These are phyloP conservation scores for Bombyx huttoni DNA, from an alignment of 2,888 invertebrate genomes.

Conservation along the genomic window DNA sequence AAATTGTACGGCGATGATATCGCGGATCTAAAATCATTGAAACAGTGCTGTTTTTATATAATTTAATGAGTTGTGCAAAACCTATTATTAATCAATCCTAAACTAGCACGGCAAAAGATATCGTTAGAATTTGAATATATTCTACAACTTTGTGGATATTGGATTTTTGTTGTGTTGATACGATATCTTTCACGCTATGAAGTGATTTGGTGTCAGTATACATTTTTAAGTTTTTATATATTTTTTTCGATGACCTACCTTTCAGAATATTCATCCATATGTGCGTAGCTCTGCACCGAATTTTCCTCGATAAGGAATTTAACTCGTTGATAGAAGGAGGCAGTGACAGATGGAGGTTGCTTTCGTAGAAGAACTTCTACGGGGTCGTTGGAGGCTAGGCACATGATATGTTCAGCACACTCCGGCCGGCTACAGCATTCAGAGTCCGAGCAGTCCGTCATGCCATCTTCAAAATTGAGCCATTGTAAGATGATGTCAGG, in stretches of 20 bases:
- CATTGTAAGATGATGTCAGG: slow-evolving; percentile 32
- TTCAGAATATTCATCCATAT: slow-evolving; percentile 97
- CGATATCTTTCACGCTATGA: slow-evolving; percentile 54
- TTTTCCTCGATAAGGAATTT: slow-evolving; percentile 98
- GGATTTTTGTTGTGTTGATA: slow-evolving; percentile 9
- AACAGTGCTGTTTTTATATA: slow-evolving; percentile 55
- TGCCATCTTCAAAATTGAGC: slow-evolving; percentile 85
- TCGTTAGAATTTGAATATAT: slow-evolving; percentile 18
- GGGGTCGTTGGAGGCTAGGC: slow-evolving; percentile 96
- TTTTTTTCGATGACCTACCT: slow-evolving; percentile 81
- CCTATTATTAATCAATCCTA: slow-evolving; percentile 41
- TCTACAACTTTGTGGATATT: background rate
- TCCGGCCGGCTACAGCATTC: slow-evolving; percentile 94
- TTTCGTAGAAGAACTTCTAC: slow-evolving; percentile 95
- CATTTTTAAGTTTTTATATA: slow-evolving; percentile 17
- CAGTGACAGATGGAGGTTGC: slow-evolving; percentile 96
- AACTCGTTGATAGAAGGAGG: slow-evolving; percentile 97
- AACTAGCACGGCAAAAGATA: slow-evolving; percentile 49
- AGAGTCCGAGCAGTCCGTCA: slow-evolving; percentile 98
- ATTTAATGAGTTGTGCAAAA: slow-evolving; percentile 56
- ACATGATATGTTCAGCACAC: slow-evolving; percentile 93
- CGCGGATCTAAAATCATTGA: slow-evolving; percentile 60
- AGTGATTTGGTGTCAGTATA: slow-evolving; percentile 57
- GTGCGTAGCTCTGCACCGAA: slow-evolving; percentile 98
- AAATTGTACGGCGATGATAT: slow-evolving; percentile 48